These are phyloP conservation scores for Stercorarius parasiticus DNA, from an alignment of 2,113 vertebrate species.

Conservation along the genomic window DNA sequence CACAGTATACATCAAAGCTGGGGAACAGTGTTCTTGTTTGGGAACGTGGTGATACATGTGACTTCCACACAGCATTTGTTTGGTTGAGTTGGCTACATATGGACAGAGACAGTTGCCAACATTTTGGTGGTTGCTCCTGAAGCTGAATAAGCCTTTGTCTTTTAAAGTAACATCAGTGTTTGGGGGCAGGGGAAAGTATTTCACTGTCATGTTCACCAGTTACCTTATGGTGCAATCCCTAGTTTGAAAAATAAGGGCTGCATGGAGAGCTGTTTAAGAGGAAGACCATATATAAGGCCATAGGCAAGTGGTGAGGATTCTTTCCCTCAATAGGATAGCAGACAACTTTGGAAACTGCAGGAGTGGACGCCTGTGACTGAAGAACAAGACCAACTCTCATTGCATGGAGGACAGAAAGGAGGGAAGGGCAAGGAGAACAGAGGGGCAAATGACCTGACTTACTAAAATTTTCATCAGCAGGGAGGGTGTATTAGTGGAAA, in stretches of 20 bases:
- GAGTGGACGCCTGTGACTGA: background rate
- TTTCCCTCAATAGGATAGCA: background rate
- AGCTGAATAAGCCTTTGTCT: background rate
- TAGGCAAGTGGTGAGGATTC: rapidly evolving
- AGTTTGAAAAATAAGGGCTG: background rate
- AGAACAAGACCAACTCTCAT: background rate
- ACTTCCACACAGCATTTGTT: background rate
- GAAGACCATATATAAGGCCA: background rate
- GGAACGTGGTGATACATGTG: rapidly evolving
- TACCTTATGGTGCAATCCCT: background rate
- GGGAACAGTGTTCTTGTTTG: background rate
- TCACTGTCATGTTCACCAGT: background rate
- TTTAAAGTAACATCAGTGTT: background rate
- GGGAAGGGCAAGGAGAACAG: background rate
- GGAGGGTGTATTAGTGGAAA: background rate
- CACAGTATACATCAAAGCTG: background rate
- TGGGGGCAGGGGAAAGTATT: background rate
- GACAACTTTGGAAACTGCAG: background rate
- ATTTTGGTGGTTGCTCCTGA: background rate
- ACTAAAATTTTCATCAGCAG: background rate
- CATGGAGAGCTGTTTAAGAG: background rate
- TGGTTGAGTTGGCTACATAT: background rate
- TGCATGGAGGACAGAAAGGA: background rate
- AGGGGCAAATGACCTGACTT: background rate
- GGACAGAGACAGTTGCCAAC: background rate